A percentile compares a stretch with the other conserved stretches of the same genome.
Conservation (phyloP, 2,888 invertebrate genomes). For the Cephonodes hylas region DNA sequence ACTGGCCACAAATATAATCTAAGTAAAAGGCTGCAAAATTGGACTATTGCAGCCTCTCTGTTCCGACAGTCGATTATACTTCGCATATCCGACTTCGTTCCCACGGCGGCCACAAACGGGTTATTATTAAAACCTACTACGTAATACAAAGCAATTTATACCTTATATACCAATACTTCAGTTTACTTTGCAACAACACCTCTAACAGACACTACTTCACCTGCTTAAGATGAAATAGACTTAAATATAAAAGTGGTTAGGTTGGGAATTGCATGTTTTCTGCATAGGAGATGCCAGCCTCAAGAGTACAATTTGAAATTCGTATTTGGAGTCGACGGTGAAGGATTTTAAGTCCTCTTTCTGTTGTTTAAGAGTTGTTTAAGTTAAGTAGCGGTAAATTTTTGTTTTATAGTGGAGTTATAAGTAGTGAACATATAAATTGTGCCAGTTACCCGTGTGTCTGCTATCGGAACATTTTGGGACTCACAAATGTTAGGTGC, state of each 20-base stretch:
- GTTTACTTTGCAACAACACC: constrained; percentile 39
- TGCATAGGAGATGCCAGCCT: constrained; percentile 55
- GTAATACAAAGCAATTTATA: constrained; percentile 40
- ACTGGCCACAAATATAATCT: constrained; percentile 65
- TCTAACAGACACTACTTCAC: constrained; percentile 43
- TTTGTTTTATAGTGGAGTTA: constrained; percentile 67
- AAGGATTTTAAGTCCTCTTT: constrained; percentile 78
- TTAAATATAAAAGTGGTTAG: constrained; percentile 17
- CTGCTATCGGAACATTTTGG: constrained; percentile 35
- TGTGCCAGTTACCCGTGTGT: constrained; percentile 53
- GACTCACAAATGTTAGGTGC: constrained; percentile 25
- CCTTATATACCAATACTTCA: constrained; percentile 39
- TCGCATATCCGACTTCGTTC: constrained; percentile 79
- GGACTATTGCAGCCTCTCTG: constrained; percentile 78
- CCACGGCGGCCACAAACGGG: constrained; percentile 78
- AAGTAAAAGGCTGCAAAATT: constrained; percentile 81
- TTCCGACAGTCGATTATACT: constrained; percentile 78
- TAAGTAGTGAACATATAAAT: constrained; percentile 71
- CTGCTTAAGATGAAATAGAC: constrained; percentile 19
- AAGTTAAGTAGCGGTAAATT: constrained; percentile 71
- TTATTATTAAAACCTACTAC: constrained; percentile 78
- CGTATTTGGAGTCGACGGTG: constrained; percentile 74
- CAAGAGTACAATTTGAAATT: constrained; percentile 77
- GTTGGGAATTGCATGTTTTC: constrained; percentile 34
- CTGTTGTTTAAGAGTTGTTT: constrained; percentile 69